Percentiles rank a stretch among this genome's conserved stretches.
phyloP scores from a whole-genome alignment of 2,113 vertebrate genomes.

The Pantherophis guttatus region DNA sequence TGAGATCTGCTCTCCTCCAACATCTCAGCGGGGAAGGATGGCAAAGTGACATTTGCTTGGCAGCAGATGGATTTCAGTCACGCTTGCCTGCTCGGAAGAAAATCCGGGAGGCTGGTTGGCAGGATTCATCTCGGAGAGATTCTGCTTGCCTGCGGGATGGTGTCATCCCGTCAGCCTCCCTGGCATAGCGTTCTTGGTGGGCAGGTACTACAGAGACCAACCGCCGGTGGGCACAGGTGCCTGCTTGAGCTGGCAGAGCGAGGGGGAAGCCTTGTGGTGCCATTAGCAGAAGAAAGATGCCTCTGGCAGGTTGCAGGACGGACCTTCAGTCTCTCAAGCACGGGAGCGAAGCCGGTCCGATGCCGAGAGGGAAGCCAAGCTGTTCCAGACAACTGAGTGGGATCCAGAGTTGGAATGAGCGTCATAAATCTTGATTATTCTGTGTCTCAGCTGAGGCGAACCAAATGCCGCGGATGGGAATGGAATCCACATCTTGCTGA shows the following conservation, averaged over 20 bases:
- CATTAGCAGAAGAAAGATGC: slow-evolving; percentile 31
- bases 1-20: not conserved
- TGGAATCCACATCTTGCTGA: slow-evolving; percentile 67
- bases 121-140: not conserved
- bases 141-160: not conserved
- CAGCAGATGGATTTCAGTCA: not conserved
- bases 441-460: slow-evolving; percentile 74
- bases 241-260: accelerated
- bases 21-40: not conserved
- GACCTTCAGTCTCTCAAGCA: slow-evolving; percentile 42
- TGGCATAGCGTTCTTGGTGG: too few species aligned
- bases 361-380: slow-evolving; percentile 38
- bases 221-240: accelerated
- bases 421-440: slow-evolving; percentile 78
- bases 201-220: not conserved
- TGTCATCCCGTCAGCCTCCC: accelerated
- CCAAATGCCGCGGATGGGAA: slow-evolving; percentile 66
- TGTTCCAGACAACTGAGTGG: slow-evolving; percentile 36
- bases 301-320: slow-evolving; percentile 38
- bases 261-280: accelerated
- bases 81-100: not conserved
- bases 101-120: not conserved
- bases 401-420: slow-evolving; percentile 65
- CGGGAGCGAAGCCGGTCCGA: slow-evolving; percentile 46
- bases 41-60: not conserved